Evolutionary conservation across 2,797 vertebrate genomes (phyloP), one percentile per base, ranked within the genome.

Genomic region (Chanos chanos): DNA sequence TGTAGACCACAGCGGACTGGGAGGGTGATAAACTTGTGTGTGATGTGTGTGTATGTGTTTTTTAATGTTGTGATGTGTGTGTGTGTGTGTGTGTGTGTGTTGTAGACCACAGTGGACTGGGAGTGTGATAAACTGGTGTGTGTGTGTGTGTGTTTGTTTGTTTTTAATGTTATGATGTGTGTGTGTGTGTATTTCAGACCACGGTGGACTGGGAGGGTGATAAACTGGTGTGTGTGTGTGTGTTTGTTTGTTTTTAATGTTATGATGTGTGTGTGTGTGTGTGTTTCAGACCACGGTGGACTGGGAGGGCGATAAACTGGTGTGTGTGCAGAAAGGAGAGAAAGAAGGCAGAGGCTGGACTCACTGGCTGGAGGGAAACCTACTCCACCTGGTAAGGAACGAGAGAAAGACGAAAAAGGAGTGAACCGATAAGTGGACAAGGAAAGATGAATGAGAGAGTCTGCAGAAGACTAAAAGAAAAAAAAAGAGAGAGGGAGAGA

Each of bases 291-390:
- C 93, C 0, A 91, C 90, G 0, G 91, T 98, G 8, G 89, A 76
- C 81, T 97, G 94, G 94, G 89, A 95, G 0, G 92, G 89, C 1
- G 92, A 95, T 67, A 90, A 89, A 4, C 85, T 97, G 78, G 59
- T 95, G 16, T 97, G 94, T 4, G 82, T 93, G 39, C 95, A 98
- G 82, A 83, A 68, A 36, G 94, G 95, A 1, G 94, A 96, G 80
- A 93, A 96, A 68, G 88, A 89, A 25, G 94, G 93, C 71, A 82
- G 93, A 33, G 95, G 94, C 60, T 97, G 95, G 95, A 94, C 87
- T 34, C 94, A 96, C 81, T 98, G 96, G 95, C 74, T 96, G 66
- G 92, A 95, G 36, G 93, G 88, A 6, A 81, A 97, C 76, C 73
- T 69, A 47, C 80, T 97, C 37, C 89, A 96, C 73, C 80, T 95